Base-by-base conservation (phyloP, 2,113 vertebrate species). In the Esox niger region DNA sequence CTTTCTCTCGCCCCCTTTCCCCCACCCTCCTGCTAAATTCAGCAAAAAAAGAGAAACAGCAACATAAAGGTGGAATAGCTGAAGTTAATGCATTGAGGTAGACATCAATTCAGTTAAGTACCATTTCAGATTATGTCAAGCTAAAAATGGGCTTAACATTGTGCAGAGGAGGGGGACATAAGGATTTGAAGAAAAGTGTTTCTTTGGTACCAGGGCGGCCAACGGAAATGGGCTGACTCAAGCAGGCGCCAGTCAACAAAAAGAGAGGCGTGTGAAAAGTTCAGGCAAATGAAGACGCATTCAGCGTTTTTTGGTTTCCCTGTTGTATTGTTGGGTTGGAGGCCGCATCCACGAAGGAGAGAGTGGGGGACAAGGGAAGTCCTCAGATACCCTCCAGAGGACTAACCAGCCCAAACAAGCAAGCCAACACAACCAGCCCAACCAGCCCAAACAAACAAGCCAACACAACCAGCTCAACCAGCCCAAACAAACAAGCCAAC, bases 21-120 rank as follows among this genome's bases (percentile, higher is more conserved):
- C 60, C 58, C 68, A 67, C 74, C 60, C 46, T 47, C 47, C 68
- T 38, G 20, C 20, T 57, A 2, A 17, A 30, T 29, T 58, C 30
- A 31, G 29, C 47, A 33, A 38, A 43, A 66, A 33, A 31, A 33
- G 20, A 60, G 72, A 81, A 78, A 32, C 78, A 78, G 78, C 77
- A 80, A 84, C 85, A 87, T 85, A 85, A 85, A 87, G 79, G 81
- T 5, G n/a, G 21, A 88, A 87, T 82, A 87, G 86, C 80, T 75
- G 83, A 89, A 91, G 88, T 89, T 89, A 88, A 88, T 91, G 87
- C 88, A 91, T 85, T 88, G 86, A 87, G 82, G 79, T 85, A 81
- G 90, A 91, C 89, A 90, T 90, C 90, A 90, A 91, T 91, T 90
- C 86, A 89, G 82, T 91, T 90, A 92, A 91, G 88, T 83, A 87